Evolutionary conservation across 2,797 vertebrate genomes (phyloP), one percentile per base, ranked within the genome.

Genomic region (Parauchenoglanis ngamensis): DNA sequence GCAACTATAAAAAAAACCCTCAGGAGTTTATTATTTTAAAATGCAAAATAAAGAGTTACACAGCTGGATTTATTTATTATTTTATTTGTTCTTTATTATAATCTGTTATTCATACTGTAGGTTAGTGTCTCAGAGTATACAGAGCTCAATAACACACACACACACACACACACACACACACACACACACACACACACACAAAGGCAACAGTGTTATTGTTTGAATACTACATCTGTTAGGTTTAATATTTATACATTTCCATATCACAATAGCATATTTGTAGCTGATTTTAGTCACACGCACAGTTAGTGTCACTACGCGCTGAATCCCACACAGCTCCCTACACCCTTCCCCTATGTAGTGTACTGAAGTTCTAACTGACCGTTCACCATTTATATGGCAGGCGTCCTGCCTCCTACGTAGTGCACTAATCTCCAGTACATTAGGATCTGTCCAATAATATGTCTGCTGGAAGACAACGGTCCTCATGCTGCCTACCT

Each of bases 191-290:
- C 80, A 49, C 61, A 67, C 59, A 31, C 40, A 40, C 52, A 56
- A 7, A 49, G 23, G 72, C 4, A 49, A 23, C 46, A 83, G 81
- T 44, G 56, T 76, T 85, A 85, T 56, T 85, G 70, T 21, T 31
- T 5, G 7, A 28, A n/a, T 61, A 61, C 44, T 13, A 35, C 1
- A 23, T 78, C 70, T 79, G 13, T 46, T 25, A 63, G 11, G 28
- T 21, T 23, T 10, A 77, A 79, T 57, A 44, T 57, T 57, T 56
- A 78, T 57, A 78, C n/a, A 52, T 25, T 44, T 75, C 11, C 25
- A 52, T 52, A 13, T 46, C 11, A 52, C 35, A 44, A 4, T n/a
- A 73, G 2, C 23, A 17, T 31, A 31, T 12, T 17, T 31, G 10
- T 35, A 59, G 5, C 54, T 40, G 56, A 40, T 11, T 23, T 59